Evolutionary conservation across 2,113 vertebrate species (phyloP), one percentile per base, ranked within the genome.

Genomic region (Rousettus leschenaultii): DNA sequence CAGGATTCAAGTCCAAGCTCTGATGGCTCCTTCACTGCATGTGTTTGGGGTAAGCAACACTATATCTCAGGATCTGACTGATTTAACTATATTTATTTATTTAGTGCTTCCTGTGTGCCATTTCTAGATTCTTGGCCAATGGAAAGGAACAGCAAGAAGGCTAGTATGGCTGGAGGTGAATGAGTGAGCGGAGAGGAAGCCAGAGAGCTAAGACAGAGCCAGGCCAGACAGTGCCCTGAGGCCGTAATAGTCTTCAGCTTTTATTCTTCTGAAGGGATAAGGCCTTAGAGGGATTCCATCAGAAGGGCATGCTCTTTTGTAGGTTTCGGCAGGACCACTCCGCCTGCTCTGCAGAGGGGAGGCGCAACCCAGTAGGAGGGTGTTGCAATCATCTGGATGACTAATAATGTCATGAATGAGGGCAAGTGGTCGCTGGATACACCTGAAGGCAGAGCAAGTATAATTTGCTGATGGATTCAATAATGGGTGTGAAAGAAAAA

Each of bases 1-100:
- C 15, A 45, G 45, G 93, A n/a, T 71, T 90, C n/a, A 84, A 57
- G 65, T 80, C 24, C 61, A 66, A 89, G 8, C 33, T 73, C 24
- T 43, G 45, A 21, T 40, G 3, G 57, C 40, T 19, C 13, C 51
- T 92, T 45, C 68, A 2, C 1, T 83, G 43, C 18, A 0, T 30
- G 0, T 11, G 43, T 40, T 40, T 57, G 65, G 84, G 1, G 28
- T 53, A 57, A 89, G 35, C 11, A 73, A 8, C 7, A 65, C 2
- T 6, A 0, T 18, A 9, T 73, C 65, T 73, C 40, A 88, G 61
- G n/a, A 35, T 89, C 16, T 48, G 45, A 19, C 16, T 38, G 28
- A 87, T 30, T 43, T 43, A 59, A 38, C 21, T 82, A 30, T n/a
- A 35, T 5, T 84, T 74, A 59, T 7, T 77, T 61, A 24, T 11